Base-by-base conservation (phyloP, 2,797 vertebrate species). In the Gobio occitaniae region DNA sequence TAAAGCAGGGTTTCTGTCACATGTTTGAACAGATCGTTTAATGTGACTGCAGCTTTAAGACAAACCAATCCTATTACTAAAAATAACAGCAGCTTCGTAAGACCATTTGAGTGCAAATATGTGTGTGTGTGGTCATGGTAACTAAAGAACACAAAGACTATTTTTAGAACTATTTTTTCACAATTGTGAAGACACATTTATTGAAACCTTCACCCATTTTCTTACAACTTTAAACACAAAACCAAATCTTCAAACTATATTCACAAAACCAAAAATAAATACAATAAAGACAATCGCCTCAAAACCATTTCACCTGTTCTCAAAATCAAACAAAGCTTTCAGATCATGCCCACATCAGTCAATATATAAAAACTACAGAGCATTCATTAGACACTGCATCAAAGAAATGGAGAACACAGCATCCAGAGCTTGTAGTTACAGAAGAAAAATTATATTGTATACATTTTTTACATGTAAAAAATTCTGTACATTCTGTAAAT, bases 51-150 rank as follows among this genome's bases (percentile, higher is more conserved):
- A 82, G 86, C 78, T 77, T 90, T 91, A 91, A 93, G 89, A 86
- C 92, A 89, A 85, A 86, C 32, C 88, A 93, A 95, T 95, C 93
- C 94, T 90, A 93, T 95, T 94, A 95, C 82, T 69, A 44, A 84
- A 86, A 79, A 71, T 70, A 88, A 79, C 75, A 15, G 15, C 2
- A 21, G n/a, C 47, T 41, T 70, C 65, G 71, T 90, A 89, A 88
- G 82, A 65, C 88, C 7, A 11, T 75, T 52, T 50, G 74, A 4
- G 29, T 83, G 81, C 38, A 41, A 19, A 50, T 15, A 36, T 70
- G 38, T 59, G 48, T 25, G 25, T 38, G 52, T 50, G 66, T 63
- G 32, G 59, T 56, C 63, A 71, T 71, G 63, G n/a, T 15, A 68
- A 44, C 72, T 41, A 52, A 63, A 17, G 13, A 80, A 25, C 21